Base-by-base conservation (phyloP, 2,797 vertebrate species). In the Acanthurus leucopareius region DNA sequence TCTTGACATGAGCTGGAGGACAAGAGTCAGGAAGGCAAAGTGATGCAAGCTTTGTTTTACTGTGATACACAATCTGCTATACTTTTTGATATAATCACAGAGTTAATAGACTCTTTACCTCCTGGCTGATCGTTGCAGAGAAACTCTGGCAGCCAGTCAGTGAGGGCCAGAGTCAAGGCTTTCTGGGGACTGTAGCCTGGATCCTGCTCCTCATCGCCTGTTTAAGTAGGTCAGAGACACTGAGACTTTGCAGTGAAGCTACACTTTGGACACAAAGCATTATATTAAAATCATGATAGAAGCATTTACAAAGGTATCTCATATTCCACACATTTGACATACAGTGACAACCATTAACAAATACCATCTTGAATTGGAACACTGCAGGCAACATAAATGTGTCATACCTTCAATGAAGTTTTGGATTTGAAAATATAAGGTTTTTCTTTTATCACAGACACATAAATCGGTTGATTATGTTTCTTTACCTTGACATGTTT, bases 131-230 rank as follows among this genome's bases (percentile, higher is more conserved):
- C 89, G 0, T 90, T 79, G 59, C 93, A 94, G 35, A 96, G 94
- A 64, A 99, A 98, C 81, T 99, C 98, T 85, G 96, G 95, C 75
- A 99, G 90, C 98, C 98, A 99, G 61, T 99, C 98, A 0, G 95
- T 95, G 83, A 99, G 95, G 14, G 98, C 98, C 79, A 98, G 90
- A 70, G 92, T 97, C 82, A 99, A 93, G 76, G 98, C 98, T 93
- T 96, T 96, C 75, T 98, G 96, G 20, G 98, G 98, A 85, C 96
- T 98, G 89, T 99, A 99, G 48, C 96, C 90, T 44, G 95, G 90
- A 86, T 97, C 97, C 88, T 96, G 94, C 80, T 97, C 97, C 91
- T 98, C 97, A 69, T 97, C 97, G 0, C 96, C 94, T 94, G 86
- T 8, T 35, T 28, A 44, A 38, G 35, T 20, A 85, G 11, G 62